Evolutionary conservation across 2,797 vertebrate genomes (phyloP).

Genomic region (Gambusia yucatana): DNA sequence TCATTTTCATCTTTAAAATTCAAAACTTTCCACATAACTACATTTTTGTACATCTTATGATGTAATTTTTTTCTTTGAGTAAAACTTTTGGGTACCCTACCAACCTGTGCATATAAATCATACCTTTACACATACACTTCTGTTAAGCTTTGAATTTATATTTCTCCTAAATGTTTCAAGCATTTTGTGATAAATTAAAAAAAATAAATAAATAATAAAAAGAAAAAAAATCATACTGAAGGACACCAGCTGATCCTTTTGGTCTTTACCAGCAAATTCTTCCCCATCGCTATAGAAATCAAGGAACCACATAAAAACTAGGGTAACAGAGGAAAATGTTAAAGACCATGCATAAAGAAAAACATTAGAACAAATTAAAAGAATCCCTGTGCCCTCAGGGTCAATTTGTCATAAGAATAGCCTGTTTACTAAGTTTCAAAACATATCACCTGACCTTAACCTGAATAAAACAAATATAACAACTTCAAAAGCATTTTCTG

Average conservation of each 20-base stretch:
- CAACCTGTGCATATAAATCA: background rate
- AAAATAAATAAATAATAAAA: constrained; percentile 16
- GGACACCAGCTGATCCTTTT: constrained; percentile 79
- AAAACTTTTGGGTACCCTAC: too few species aligned
- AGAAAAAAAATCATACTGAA: constrained; percentile 77
- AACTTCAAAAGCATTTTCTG: background rate
- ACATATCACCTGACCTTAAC: background rate
- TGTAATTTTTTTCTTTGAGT: too few species aligned
- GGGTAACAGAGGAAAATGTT: constrained; percentile 69
- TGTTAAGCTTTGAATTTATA: background rate
- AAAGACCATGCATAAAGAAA: constrained; percentile 20
- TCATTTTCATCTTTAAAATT: too few species aligned
- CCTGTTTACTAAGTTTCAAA: background rate
- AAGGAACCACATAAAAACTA: constrained; percentile 60
- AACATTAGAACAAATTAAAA: constrained; percentile 5
- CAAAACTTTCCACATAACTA: too few species aligned
- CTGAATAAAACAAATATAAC: constrained; percentile 1
- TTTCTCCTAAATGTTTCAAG: background rate
- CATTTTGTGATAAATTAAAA: background rate
- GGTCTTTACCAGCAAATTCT: constrained; percentile 77
- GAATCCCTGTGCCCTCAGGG: background rate
- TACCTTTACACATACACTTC: background rate
- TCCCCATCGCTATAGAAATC: constrained; percentile 68
- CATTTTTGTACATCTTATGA: too few species aligned
- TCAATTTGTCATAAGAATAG: background rate